These are phyloP conservation scores for Syrrhaptes paradoxus DNA, from an alignment of 2,113 vertebrate species.

Conservation along the genomic window DNA sequence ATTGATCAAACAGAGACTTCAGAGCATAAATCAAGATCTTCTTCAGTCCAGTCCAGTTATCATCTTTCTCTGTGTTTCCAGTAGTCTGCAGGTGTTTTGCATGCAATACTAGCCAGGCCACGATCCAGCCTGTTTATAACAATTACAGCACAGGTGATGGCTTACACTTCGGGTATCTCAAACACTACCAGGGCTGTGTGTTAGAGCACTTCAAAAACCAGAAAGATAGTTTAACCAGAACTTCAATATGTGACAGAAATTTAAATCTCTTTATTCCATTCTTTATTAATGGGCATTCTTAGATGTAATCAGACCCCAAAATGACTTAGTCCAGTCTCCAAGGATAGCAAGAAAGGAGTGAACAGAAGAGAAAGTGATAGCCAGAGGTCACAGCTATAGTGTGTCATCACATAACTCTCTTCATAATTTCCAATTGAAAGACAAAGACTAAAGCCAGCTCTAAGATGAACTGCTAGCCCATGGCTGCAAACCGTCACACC, in stretches of 20 bases:
- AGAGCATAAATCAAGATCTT: background rate
- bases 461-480: background rate
- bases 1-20: background rate
- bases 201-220: background rate
- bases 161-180: background rate
- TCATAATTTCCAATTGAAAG: background rate
- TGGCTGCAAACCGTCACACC: background rate
- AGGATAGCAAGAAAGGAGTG: background rate
- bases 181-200: background rate
- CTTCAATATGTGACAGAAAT: background rate
- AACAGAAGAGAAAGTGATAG: background rate
- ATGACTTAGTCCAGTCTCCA: background rate
- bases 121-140: background rate
- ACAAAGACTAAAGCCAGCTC: background rate
- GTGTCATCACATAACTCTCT: background rate
- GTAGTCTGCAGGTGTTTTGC: background rate
- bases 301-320: background rate
- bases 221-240: background rate
- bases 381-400: background rate
- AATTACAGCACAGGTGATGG: background rate
- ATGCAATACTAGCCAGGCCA: background rate
- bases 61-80: background rate
- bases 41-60: background rate
- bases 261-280: background rate
- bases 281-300: background rate